Evolutionary conservation across 2,113 vertebrate species (phyloP).

Genomic region (Chaetodon trifascialis): DNA sequence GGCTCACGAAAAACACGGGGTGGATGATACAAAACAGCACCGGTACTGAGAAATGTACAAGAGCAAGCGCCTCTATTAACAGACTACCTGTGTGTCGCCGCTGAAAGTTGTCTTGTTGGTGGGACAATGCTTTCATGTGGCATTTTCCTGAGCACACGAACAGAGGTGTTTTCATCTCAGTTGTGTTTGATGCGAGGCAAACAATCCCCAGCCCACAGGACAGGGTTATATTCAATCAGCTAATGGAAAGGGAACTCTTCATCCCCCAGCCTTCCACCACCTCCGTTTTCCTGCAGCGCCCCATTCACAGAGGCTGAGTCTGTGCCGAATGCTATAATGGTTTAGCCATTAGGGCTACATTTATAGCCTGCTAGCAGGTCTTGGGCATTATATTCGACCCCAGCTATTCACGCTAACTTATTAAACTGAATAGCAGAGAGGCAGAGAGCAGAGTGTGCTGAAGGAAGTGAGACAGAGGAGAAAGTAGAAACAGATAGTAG

Average conservation of each 20-base stretch:
- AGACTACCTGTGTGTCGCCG: constrained; percentile 37
- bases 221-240: constrained; percentile 81
- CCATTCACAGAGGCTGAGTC: constrained; percentile 67
- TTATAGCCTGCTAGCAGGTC: constrained; percentile 77
- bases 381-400: constrained; percentile 72
- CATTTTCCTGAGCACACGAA: constrained; percentile 43
- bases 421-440: constrained; percentile 61
- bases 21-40: constrained; percentile 64
- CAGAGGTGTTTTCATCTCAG: constrained; percentile 66
- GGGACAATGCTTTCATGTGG: constrained; percentile 40
- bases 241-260: constrained; percentile 80
- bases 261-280: constrained; percentile 49
- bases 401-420: constrained; percentile 74
- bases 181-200: constrained; percentile 57
- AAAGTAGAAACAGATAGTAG: constrained; percentile 30
- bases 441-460: constrained; percentile 26
- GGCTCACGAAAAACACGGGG: constrained; percentile 71
- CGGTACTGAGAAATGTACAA: constrained; percentile 45
- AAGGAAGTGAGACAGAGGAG: constrained; percentile 13
- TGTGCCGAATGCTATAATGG: constrained; percentile 76
- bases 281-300: constrained; percentile 70
- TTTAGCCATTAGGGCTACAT: constrained; percentile 80
- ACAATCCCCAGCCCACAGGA: constrained; percentile 64
- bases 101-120: constrained; percentile 18
- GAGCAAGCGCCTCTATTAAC: constrained; percentile 45